Evolutionary conservation across 2,797 vertebrate species (phyloP).

Genomic region (Platalea minor): DNA sequence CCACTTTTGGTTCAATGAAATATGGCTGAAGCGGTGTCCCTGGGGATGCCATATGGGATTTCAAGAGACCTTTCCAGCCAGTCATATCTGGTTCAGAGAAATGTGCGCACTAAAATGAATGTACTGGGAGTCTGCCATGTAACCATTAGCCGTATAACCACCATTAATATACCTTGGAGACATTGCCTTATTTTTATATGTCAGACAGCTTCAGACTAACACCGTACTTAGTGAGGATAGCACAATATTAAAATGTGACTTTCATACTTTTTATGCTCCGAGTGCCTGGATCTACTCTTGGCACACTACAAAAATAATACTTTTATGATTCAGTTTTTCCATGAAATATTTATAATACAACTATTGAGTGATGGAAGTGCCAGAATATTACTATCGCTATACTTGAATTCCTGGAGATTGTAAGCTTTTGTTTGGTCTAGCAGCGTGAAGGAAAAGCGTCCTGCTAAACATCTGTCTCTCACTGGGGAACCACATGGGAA

Average conservation of each 20-base stretch:
- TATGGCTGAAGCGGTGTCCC: neutral
- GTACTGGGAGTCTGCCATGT: constrained; percentile 52
- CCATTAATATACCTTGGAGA: constrained; percentile 37
- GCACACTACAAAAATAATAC: constrained; percentile 61
- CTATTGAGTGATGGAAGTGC: constrained; percentile 50
- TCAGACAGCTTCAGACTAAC: constrained; percentile 42
- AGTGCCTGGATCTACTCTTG: constrained; percentile 59
- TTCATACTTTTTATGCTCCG: constrained; percentile 56
- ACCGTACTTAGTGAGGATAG: constrained; percentile 25
- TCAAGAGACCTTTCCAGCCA: constrained; percentile 51
- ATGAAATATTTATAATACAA: constrained; percentile 61
- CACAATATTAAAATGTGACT: constrained; percentile 62
- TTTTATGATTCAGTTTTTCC: constrained; percentile 58
- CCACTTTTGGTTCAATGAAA: constrained; percentile 17
- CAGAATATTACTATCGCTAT: constrained; percentile 41
- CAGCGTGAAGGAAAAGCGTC: neutral
- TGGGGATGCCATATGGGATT: constrained; percentile 45
- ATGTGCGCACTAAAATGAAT: neutral
- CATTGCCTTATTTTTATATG: constrained; percentile 43
- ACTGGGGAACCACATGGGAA: constrained; percentile 38
- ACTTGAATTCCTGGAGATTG: constrained; percentile 46
- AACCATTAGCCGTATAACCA: constrained; percentile 57
- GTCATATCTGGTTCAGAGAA: constrained; percentile 21
- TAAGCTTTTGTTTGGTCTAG: constrained; percentile 53
- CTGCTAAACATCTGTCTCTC: constrained; percentile 54